Percentiles rank a stretch among this genome's conserved stretches.
phyloP scores from a whole-genome alignment of 1,140 invertebrate species.

The Drosophila neocordata region DNA sequence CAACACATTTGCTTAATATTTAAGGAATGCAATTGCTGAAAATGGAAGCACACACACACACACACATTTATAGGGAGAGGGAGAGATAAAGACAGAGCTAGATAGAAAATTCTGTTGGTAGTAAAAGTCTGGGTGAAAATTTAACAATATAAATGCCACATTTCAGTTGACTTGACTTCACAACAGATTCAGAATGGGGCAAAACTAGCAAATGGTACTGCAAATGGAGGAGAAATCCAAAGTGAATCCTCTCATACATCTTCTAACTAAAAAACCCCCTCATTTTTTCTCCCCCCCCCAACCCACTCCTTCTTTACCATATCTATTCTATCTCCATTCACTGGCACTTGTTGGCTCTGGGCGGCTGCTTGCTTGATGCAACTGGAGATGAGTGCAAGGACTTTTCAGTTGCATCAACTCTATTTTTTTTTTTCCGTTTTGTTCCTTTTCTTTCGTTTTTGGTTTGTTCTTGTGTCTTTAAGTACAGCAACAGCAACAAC shows the following conservation, averaged over 20 bases:
- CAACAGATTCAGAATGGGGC: conserved; percentile 8
- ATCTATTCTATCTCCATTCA: neutral
- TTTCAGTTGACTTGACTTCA: conserved; percentile 36
- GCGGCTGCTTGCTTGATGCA: neutral
- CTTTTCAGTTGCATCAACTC: neutral
- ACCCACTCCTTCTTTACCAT: neutral
- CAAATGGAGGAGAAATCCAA: conserved; percentile 27
- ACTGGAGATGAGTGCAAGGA: conserved; percentile 1
- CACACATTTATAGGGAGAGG: neutral
- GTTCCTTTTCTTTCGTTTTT: conserved; percentile 28
- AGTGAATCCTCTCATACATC: conserved; percentile 25
- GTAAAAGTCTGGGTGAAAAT: neutral
- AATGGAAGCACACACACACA: conserved; percentile 9
- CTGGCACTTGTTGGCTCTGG: neutral
- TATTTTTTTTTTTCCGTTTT: conserved; percentile 13
- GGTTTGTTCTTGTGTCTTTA: conserved; percentile 13
- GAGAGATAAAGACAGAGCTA: neutral
- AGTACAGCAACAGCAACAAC: neutral
- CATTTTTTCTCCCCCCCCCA: neutral
- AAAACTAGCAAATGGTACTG: conserved; percentile 17
- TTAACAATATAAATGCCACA: conserved; percentile 40
- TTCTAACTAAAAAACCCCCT: neutral
- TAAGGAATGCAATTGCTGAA: conserved; percentile 9
- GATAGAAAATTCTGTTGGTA: neutral
- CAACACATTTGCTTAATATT: conserved; percentile 8